Evolutionary conservation across 1,140 invertebrate genomes (phyloP).

Genomic region (Aphidius ervi): DNA sequence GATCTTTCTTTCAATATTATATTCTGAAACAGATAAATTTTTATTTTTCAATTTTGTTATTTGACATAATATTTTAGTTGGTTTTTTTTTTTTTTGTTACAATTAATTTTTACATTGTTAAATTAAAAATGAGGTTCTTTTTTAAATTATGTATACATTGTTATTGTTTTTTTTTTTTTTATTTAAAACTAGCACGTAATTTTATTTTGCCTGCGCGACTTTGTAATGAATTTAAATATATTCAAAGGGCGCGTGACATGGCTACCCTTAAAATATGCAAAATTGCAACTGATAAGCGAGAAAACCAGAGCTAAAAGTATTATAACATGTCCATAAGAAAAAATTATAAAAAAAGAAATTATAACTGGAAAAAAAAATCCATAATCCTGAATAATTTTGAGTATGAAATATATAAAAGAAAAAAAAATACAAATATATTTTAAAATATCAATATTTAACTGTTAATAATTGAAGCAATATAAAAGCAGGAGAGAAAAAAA

Average conservation of each 20-base stretch:
- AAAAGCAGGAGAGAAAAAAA: too few relatives aligned
- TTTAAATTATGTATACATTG: not conserved
- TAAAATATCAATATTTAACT: too few relatives aligned
- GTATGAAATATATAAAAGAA: too few relatives aligned
- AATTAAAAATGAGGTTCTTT: too few relatives aligned
- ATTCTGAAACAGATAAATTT: not conserved
- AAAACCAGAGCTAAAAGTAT: conserved; percentile 35
- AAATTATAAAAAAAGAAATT: too few relatives aligned
- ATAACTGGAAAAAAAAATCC: too few relatives aligned
- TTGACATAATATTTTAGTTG: not conserved
- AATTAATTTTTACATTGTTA: too few relatives aligned
- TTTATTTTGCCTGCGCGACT: not conserved
- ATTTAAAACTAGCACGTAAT: not conserved
- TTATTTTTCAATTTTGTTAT: not conserved
- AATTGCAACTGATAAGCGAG: conserved; percentile 35
- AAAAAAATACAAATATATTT: too few relatives aligned
- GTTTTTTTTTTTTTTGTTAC: too few relatives aligned
- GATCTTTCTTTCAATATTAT: not conserved
- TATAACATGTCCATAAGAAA: conserved; percentile 20
- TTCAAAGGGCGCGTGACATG: conserved; percentile 50
- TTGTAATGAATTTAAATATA: conserved; percentile 52
- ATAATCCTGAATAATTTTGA: too few relatives aligned
- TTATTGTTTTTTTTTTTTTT: not conserved
- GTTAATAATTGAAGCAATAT: too few relatives aligned
- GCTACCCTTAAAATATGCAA: conserved; percentile 49